Percentiles rank a stretch among this genome's conserved stretches.
phyloP scores from a whole-genome alignment of 2,888 invertebrate genomes.

The Agonopterix heracliana region DNA sequence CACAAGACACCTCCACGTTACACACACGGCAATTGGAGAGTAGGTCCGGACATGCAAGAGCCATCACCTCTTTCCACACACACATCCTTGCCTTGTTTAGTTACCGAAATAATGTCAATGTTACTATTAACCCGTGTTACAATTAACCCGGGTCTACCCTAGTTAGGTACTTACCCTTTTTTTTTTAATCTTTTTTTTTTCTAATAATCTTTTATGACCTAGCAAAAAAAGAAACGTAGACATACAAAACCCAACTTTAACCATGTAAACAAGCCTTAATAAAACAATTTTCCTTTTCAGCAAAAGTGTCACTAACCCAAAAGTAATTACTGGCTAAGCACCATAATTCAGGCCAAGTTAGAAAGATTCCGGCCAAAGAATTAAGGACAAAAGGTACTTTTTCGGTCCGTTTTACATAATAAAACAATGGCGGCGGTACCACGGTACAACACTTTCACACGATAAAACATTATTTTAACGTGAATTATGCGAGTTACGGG shows the following conservation, averaged over 20 bases:
- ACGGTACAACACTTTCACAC: conserved; percentile 18
- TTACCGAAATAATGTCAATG: no score
- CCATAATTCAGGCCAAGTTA: conserved; percentile 58
- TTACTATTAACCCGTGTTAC: no score
- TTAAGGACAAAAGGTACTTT: conserved; percentile 33
- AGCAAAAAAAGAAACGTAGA: background rate
- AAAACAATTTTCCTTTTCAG: conserved; percentile 28
- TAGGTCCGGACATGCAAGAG: no score
- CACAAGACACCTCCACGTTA: no score
- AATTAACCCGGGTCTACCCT: no score
- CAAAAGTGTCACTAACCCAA: conserved; percentile 29
- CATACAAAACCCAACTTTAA: background rate
- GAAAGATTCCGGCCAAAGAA: conserved; percentile 60
- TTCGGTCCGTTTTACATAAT: conserved; percentile 46
- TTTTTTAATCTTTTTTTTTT: no score
- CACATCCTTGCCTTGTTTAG: no score
- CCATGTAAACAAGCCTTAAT: conserved; percentile 2
- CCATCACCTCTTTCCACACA: no score
- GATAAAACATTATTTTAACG: conserved; percentile 19
- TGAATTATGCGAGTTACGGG: conserved; percentile 8
- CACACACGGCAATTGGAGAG: no score
- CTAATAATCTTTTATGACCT: no score
- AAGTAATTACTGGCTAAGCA: conserved; percentile 56
- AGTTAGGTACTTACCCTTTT: no score
- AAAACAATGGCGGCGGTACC: conserved; percentile 26